phyloP scores from a whole-genome alignment of 2,113 vertebrate species.

The Marmota flaviventris region DNA sequence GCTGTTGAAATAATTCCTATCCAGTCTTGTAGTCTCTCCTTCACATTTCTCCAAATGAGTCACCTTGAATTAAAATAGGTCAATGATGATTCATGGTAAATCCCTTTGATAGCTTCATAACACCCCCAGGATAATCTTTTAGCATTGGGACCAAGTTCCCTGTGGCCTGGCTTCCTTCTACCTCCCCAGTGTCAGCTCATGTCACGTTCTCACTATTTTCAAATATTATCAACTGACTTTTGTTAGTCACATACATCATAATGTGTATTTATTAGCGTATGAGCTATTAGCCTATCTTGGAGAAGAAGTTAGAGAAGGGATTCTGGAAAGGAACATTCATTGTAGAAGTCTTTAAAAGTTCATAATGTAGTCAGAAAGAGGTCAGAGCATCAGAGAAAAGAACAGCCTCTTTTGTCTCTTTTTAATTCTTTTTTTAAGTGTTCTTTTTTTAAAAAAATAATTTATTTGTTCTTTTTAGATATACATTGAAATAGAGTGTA shows the following conservation, averaged over 20 bases:
- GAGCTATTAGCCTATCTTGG: background rate
- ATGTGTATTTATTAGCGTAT: background rate
- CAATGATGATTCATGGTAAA: background rate
- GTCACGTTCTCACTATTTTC: background rate
- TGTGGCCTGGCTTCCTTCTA: background rate
- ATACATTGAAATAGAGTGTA: too few relatives aligned
- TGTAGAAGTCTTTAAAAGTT: background rate
- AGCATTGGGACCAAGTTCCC: background rate
- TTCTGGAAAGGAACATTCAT: background rate
- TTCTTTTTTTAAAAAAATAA: too few relatives aligned
- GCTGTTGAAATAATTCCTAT: background rate
- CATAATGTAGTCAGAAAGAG: background rate
- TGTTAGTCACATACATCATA: background rate
- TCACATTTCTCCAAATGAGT: background rate
- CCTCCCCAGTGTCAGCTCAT: background rate
- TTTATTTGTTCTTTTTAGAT: too few relatives aligned
- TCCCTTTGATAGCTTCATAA: background rate
- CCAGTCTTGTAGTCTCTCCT: background rate
- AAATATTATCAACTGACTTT: background rate
- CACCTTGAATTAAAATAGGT: conserved; percentile 38
- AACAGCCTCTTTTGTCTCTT: background rate
- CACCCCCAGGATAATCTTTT: background rate
- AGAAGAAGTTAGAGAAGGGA: background rate
- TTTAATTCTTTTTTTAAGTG: background rate
- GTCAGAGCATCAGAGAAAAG: background rate